Percentiles rank a stretch among this genome's conserved stretches.
Conservation (phyloP, 2,113 vertebrate species). For the Indicator indicator region DNA sequence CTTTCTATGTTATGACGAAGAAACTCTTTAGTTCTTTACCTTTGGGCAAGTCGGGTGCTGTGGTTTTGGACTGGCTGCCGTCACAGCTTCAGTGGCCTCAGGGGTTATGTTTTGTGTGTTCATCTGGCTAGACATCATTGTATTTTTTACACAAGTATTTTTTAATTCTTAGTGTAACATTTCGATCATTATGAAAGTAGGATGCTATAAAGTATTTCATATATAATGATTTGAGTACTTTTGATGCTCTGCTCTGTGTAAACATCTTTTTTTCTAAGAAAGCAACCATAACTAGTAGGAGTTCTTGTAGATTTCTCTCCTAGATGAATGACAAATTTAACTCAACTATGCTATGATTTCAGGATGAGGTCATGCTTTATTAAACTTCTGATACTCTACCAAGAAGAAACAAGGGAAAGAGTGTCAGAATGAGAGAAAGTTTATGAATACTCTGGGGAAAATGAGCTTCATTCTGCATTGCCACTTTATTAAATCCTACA, state of each 20-base stretch:
- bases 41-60: neutral
- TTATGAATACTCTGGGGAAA: neutral
- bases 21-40: neutral
- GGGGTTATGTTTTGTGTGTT: fast-evolving
- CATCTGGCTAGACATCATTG: neutral
- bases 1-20: neutral
- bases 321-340: neutral
- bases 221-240: neutral
- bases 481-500: neutral
- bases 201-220: neutral
- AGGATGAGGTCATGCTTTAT: neutral
- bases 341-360: neutral
- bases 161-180: neutral
- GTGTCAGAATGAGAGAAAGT: neutral
- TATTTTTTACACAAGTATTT: neutral
- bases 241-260: neutral
- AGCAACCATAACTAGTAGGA: neutral
- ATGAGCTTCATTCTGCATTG: neutral
- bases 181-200: neutral
- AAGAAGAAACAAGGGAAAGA: neutral
- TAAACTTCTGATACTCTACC: neutral
- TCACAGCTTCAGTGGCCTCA: neutral
- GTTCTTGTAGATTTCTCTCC: neutral
- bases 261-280: neutral
- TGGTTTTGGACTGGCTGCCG: neutral